A percentile compares a stretch with the other conserved stretches of the same genome.
Evolutionary conservation across 2,888 invertebrate species (phyloP).

Genomic region (Drosophila infuscata): DNA sequence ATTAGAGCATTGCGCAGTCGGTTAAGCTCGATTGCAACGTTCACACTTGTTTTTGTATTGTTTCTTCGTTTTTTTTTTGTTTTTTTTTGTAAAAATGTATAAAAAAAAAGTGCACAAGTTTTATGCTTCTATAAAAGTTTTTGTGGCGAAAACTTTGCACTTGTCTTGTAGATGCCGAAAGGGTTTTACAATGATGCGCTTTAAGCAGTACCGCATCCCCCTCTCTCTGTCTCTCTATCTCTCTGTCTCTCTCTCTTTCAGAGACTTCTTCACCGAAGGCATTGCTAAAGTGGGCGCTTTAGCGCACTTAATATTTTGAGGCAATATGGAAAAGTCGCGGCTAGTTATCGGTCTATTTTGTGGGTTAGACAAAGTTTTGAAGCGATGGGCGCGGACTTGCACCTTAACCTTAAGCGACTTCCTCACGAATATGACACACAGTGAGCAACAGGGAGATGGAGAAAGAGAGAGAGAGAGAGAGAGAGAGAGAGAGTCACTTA

Average conservation of each 20-base stretch:
- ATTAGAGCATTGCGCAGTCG: conserved; percentile 1
- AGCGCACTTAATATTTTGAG: conserved; percentile 66
- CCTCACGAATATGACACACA: conserved; percentile 4
- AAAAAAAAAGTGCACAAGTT: conserved; percentile 75
- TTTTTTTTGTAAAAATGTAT: too few relatives aligned
- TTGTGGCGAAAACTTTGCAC: conserved; percentile 76
- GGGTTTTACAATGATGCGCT: conserved; percentile 80
- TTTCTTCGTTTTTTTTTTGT: conserved; percentile 71
- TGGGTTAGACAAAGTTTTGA: conserved; percentile 42
- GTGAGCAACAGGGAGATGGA: conserved; percentile 12
- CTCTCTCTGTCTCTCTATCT: background rate
- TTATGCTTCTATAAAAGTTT: conserved; percentile 76
- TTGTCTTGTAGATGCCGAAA: conserved; percentile 79
- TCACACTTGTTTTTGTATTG: conserved; percentile 31
- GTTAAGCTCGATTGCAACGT: background rate
- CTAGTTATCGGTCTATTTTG: conserved; percentile 59
- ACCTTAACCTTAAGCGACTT: conserved; percentile 15
- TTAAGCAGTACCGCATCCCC: conserved; percentile 33
- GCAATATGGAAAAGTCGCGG: conserved; percentile 48
- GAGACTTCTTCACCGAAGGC: background rate
- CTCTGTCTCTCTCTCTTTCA: background rate
- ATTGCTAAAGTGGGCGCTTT: conserved; percentile 55
- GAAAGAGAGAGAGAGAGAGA: conserved; percentile 5
- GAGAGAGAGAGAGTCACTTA: conserved; percentile 34
- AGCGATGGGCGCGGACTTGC: conserved; percentile 33